phyloP scores from a whole-genome alignment of 2,113 vertebrate species.

The Oenanthe oenanthe region DNA sequence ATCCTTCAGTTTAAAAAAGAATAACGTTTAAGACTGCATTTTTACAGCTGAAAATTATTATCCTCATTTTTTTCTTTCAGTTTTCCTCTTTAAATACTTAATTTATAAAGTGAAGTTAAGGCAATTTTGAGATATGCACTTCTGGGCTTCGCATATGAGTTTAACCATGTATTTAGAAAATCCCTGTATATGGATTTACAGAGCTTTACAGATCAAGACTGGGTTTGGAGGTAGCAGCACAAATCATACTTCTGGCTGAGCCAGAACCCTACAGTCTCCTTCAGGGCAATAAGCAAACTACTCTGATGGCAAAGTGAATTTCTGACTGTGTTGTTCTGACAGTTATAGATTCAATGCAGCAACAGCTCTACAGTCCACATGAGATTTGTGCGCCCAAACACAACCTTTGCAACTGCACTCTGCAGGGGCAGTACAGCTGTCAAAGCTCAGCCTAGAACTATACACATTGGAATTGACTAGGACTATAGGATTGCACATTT shows the following conservation, averaged over 20 bases:
- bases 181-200: background rate
- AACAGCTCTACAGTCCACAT: background rate
- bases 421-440: background rate
- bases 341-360: background rate
- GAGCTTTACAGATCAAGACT: background rate
- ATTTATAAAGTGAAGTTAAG: background rate
- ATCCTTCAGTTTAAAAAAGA: background rate
- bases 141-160: accelerated
- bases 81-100: background rate
- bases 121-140: background rate
- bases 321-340: background rate
- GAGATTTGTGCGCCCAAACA: background rate
- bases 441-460: background rate
- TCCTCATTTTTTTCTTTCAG: background rate
- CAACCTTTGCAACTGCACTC: background rate
- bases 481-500: background rate
- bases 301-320: background rate
- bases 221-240: background rate
- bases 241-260: background rate
- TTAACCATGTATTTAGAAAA: background rate
- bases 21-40: background rate
- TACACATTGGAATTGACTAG: background rate
- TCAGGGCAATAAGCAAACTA: background rate
- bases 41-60: background rate
- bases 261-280: background rate